Evolutionary conservation across 1,140 invertebrate species (phyloP).

Genomic region (Drosophila nebulosa): DNA sequence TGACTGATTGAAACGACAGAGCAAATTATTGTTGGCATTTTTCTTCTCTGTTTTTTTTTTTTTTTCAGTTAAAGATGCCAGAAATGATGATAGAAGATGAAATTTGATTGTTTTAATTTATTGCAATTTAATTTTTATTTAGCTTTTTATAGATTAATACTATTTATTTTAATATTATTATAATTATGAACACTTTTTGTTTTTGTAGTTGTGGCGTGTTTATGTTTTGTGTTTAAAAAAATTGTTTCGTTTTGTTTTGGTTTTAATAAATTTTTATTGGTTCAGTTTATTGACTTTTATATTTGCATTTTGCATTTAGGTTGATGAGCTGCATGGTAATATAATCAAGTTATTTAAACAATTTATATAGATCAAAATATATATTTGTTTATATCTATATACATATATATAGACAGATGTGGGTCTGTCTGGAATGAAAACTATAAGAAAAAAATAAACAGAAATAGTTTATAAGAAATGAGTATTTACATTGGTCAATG

Average conservation of each 20-base stretch:
- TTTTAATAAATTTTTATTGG: slow-evolving; percentile 35
- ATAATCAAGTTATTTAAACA: slow-evolving; percentile 37
- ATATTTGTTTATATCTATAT: not conserved
- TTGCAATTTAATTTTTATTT: slow-evolving; percentile 40
- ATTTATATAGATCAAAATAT: slow-evolving; percentile 17
- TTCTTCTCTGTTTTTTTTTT: slow-evolving; percentile 33
- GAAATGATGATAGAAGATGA: slow-evolving; percentile 45
- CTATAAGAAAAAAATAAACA: slow-evolving; percentile 11
- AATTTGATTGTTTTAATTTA: slow-evolving; percentile 24
- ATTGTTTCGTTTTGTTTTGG: slow-evolving; percentile 36
- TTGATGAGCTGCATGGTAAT: slow-evolving; percentile 34
- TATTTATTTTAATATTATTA: slow-evolving; percentile 49
- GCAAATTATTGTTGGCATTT: slow-evolving; percentile 53
- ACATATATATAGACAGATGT: not conserved
- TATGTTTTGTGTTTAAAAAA: slow-evolving; percentile 14
- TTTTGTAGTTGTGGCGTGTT: slow-evolving; percentile 36
- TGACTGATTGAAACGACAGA: slow-evolving; percentile 41
- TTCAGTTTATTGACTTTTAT: slow-evolving; percentile 37
- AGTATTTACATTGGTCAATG: slow-evolving; percentile 48
- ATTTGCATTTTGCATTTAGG: slow-evolving; percentile 62
- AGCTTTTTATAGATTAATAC: slow-evolving; percentile 41
- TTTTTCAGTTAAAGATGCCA: slow-evolving; percentile 32
- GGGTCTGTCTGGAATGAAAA: slow-evolving; percentile 46
- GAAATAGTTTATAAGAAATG: slow-evolving; percentile 37
- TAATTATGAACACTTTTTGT: slow-evolving; percentile 71